Evolutionary conservation across 1,140 invertebrate genomes (phyloP), one percentile per base, ranked within the genome.

Genomic region (Heliconius melpomene): DNA sequence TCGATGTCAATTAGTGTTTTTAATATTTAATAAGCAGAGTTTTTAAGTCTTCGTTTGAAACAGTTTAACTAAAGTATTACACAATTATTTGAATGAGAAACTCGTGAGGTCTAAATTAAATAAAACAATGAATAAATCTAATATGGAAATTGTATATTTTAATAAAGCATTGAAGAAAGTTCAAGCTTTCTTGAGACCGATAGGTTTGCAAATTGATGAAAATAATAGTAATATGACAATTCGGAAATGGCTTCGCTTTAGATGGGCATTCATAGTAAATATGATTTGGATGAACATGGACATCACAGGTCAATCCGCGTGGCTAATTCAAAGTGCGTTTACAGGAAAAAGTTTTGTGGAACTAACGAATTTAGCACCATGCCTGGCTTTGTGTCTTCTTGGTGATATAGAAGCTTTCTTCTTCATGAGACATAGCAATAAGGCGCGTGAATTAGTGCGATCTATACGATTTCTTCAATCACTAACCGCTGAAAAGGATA

Each of bases 301-400:
- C 18, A 38, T 52, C 26, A 7, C 16, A 7, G 40, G 60, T 38
- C 40, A 79, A 57, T 18, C 23, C 7, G 66, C 74, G 16, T 75
- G 78, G 73, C n/a, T 79, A 6, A 18, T 79, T 9, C 23, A 79
- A 52, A 29, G 66, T 16, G 7, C 20, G 26, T 74, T 57, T 5
- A 52, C 74, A 2, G 78, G 78, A 6, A 75, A 79, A 32, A 52
- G 60, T 72, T 79, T 79, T 20, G 60, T 79, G 18, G 54, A 79
- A 26, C 60, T 79, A 38, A 70, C 57, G 11, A 71, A 74, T 36
- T 23, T 66, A 40, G 73, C 20, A 6, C 73, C 78, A 16, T 79
- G 78, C 20, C 57, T 79, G 7, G 50, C 46, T 72, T 54, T 79
- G 26, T 75, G 73, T 26, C 8, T 79, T 18, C 46, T 54, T 36